Base-by-base conservation (phyloP, 2,113 vertebrate species). In the Excalfactoria chinensis region DNA sequence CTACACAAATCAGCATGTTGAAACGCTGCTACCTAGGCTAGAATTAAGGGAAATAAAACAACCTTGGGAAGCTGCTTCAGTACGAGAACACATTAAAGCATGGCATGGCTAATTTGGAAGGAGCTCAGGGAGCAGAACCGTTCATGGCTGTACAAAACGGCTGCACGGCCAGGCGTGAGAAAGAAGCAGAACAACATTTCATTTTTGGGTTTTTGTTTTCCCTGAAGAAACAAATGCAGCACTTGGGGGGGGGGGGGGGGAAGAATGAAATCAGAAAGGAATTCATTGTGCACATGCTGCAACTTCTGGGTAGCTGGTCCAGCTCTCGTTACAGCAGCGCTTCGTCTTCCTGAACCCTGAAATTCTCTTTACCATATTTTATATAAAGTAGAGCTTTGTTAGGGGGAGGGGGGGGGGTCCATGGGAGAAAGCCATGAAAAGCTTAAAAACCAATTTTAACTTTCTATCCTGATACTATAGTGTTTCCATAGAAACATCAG, bases 401-500 rank as follows among this genome's bases (percentile, higher is more conserved):
- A 43, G 20, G 43, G 19, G 17, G 28, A 30, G 22, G 6, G 20
- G 7, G 3, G 20, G 9, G 3, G 62, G 22, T 23, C 6, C 34
- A 80, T 2, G 46, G 84, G 48, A 62, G 46, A 46, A 40, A 72
- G 81, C 91, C 64, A 21, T 26, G 69, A 80, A 90, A 73, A 81
- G 40, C 79, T 83, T n/a, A 88, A 97, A 86, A 64, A 88, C 89
- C 92, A 89, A 72, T 88, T 95, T 95, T 88, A 95, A 97, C 96
- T 97, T 97, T 93, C 93, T 74, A 48, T 74, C 88, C 90, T 23
- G 84, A 95, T 86, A 95, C 90, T 86, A 60, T 77, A 93, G 80
- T 79, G 97, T 97, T 97, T 97, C 96, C 97, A 97, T 92, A 95
- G 97, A 95, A 96, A 97, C 97, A 95, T 96, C 88, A 90, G 96